Evolutionary conservation across 1,140 invertebrate species (phyloP).

Genomic region (Uloborus diversus): DNA sequence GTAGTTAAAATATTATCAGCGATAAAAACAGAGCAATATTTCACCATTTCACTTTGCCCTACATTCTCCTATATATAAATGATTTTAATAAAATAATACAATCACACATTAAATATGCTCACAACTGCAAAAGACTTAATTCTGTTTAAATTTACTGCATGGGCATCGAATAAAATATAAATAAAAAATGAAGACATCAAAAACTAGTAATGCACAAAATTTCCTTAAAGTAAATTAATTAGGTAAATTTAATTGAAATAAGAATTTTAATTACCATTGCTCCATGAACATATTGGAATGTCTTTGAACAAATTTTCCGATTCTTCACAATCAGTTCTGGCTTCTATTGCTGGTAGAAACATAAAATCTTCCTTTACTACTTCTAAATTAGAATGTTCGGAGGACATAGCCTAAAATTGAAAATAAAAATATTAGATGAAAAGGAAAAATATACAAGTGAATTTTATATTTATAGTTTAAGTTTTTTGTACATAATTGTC

Average conservation of each 20-base stretch:
- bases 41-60: too few relatives aligned
- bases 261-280: neutral
- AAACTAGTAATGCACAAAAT: neutral
- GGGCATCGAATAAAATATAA: neutral
- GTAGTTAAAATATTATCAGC: too few relatives aligned
- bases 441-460: neutral
- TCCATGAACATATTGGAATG: slow-evolving; percentile 4
- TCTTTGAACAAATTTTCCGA: neutral
- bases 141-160: too few relatives aligned
- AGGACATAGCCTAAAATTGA: neutral
- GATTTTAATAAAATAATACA: too few relatives aligned
- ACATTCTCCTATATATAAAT: too few relatives aligned
- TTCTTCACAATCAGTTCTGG: neutral
- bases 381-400: slow-evolving; percentile 4
- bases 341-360: slow-evolving; percentile 14
- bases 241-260: neutral
- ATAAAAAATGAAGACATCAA: neutral
- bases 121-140: too few relatives aligned
- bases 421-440: neutral
- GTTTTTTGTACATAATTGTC: too few relatives aligned
- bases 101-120: too few relatives aligned
- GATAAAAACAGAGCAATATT: too few relatives aligned
- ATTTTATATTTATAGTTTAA: neutral
- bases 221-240: neutral
- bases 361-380: slow-evolving; percentile 14